Evolutionary conservation across 2,113 vertebrate genomes (phyloP).

Genomic region (Pelmatolapia mariae): DNA sequence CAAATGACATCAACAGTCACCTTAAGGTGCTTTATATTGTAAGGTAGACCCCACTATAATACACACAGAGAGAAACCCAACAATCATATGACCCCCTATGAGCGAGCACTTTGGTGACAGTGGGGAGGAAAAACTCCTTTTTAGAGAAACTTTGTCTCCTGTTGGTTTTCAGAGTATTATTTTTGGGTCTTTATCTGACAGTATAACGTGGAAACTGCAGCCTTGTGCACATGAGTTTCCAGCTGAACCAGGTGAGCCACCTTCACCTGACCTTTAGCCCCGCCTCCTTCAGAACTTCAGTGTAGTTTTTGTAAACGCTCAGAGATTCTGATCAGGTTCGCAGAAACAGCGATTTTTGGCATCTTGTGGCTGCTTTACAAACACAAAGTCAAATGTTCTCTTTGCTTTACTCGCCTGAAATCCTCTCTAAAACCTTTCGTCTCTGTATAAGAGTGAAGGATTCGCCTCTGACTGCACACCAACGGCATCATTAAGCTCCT

Average conservation of each 20-base stretch:
- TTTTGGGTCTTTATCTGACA: not conserved
- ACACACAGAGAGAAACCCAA: not conserved
- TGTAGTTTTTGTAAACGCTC: not conserved
- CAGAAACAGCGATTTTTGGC: not conserved
- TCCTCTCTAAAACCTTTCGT: not conserved
- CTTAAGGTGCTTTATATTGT: not conserved
- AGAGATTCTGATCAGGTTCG: not conserved
- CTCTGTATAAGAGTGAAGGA: not conserved
- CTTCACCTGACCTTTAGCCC: not conserved
- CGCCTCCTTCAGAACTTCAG: not conserved
- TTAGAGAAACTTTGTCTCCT: not conserved
- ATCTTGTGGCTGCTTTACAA: not conserved
- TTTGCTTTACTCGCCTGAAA: not conserved
- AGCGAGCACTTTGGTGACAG: not conserved
- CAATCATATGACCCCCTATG: not conserved
- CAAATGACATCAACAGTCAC: not conserved
- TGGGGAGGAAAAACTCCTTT: not conserved
- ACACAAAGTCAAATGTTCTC: not conserved
- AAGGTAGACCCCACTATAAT: accelerated
- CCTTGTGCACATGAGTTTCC: not conserved
- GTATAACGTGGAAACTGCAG: not conserved
- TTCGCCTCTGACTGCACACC: not conserved
- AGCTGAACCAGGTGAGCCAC: not conserved
- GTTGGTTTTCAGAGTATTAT: not conserved
- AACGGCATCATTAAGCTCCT: not conserved